Evolutionary conservation across 1,140 invertebrate species (phyloP).

Genomic region (Drosophila lacertosa): DNA sequence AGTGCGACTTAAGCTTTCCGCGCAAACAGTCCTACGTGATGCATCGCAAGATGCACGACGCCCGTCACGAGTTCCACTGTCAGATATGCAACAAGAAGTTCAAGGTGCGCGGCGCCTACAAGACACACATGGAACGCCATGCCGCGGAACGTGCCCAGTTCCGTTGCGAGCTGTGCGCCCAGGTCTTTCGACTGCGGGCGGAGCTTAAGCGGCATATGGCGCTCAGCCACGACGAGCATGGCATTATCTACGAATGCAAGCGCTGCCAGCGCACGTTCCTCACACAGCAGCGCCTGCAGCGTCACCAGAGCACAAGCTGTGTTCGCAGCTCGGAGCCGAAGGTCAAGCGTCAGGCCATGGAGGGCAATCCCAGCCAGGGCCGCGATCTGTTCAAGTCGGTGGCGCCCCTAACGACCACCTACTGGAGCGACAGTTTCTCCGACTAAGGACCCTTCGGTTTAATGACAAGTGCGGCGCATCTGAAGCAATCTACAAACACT

Average conservation of each 20-base stretch:
- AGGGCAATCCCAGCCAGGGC: slow-evolving; percentile 56
- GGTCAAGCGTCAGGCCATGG: slow-evolving; percentile 33
- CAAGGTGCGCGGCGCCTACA: slow-evolving; percentile 80
- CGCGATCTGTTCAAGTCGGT: slow-evolving; percentile 84
- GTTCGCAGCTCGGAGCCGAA: slow-evolving; percentile 47
- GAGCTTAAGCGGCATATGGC: slow-evolving; percentile 74
- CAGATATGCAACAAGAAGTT: slow-evolving; percentile 83
- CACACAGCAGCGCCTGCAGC: slow-evolving; percentile 57
- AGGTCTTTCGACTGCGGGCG: slow-evolving; percentile 61
- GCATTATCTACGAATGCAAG: slow-evolving; percentile 71
- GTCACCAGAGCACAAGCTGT: slow-evolving; percentile 63
- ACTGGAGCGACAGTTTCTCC: slow-evolving; percentile 85
- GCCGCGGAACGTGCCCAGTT: slow-evolving; percentile 66
- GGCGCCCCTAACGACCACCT: slow-evolving; percentile 84
- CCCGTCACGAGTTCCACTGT: slow-evolving; percentile 84
- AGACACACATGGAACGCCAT: slow-evolving; percentile 83
- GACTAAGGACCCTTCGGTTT: slow-evolving; percentile 63
- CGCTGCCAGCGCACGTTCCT: slow-evolving; percentile 79
- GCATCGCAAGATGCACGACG: slow-evolving; percentile 86
- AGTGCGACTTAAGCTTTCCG: slow-evolving; percentile 68
- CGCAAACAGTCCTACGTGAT: slow-evolving; percentile 84
- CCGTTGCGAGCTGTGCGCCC: slow-evolving; percentile 71
- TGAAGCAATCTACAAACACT: background rate
- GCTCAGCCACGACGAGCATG: slow-evolving; percentile 67
- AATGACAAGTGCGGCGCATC: slow-evolving; percentile 20